Conservation (phyloP, 2,113 vertebrate species). For the Gadus chalcogrammus region DNA sequence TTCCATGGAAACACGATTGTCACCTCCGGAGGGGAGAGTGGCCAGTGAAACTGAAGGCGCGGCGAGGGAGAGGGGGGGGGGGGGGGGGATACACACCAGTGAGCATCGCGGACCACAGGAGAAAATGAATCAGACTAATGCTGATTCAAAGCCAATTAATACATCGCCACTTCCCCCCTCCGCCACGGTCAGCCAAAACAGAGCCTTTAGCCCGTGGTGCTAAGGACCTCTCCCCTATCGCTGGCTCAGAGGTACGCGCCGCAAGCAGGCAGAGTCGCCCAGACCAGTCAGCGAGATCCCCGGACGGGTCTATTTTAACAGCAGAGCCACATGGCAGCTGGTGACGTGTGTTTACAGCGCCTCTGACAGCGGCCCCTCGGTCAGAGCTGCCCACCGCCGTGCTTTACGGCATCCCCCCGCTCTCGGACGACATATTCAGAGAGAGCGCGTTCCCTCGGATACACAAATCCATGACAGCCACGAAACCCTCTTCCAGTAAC, state of each 20-base stretch:
- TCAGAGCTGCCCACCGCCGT: too few species aligned
- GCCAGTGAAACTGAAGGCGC: slow-evolving; percentile 8
- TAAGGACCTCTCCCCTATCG: slow-evolving; percentile 13
- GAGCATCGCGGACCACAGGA: slow-evolving; percentile 38
- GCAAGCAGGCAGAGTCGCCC: neutral
- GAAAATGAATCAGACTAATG: slow-evolving; percentile 62
- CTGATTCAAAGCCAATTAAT: slow-evolving; percentile 49
- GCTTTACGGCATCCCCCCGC: neutral
- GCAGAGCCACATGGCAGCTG: neutral
- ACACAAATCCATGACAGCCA: too few species aligned
- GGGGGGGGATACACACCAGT: slow-evolving; percentile 48
- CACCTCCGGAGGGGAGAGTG: slow-evolving; percentile 15
- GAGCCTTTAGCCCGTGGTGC: slow-evolving; percentile 23
- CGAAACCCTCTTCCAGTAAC: neutral
- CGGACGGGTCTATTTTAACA: neutral
- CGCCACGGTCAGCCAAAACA: slow-evolving; percentile 22
- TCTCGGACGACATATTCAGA: too few species aligned
- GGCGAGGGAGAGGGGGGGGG: slow-evolving; percentile 45
- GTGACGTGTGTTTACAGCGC: neutral
- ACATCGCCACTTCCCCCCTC: slow-evolving; percentile 16
- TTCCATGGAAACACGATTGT: slow-evolving; percentile 67
- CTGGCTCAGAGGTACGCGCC: neutral
- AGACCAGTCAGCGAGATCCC: neutral
- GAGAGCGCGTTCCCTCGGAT: too few species aligned
- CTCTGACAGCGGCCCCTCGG: too few species aligned